Evolutionary conservation across 35 echinoderm and acorn worm genomes (phyloP).

Genomic region (Lytechinus variegatus): DNA sequence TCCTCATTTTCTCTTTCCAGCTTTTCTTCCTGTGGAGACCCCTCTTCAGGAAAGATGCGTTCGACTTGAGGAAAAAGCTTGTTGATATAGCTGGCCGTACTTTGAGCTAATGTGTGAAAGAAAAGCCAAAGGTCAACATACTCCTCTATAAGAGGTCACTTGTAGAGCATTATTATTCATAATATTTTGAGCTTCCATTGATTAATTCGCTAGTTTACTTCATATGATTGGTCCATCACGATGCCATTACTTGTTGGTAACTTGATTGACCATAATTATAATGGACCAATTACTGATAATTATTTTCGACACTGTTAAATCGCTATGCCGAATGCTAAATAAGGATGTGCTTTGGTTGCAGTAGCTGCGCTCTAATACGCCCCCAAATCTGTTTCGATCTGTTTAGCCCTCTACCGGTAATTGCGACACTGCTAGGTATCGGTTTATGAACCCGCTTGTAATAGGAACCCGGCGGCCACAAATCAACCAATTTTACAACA

Average conservation of each 20-base stretch:
- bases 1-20: neutral
- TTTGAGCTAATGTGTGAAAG: conserved; percentile 32
- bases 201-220: neutral
- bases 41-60: conserved; percentile 44
- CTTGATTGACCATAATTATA: neutral
- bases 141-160: conserved; percentile 23
- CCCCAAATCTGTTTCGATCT: conserved; percentile 23
- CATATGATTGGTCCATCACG: neutral
- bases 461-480: conserved; percentile 39
- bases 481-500: conserved; percentile 51
- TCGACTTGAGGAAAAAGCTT: conserved; percentile 44
- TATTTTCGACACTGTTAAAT: neutral
- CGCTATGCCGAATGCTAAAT: neutral
- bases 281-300: neutral
- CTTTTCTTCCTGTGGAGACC: neutral
- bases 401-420: conserved; percentile 26
- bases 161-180: neutral
- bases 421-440: conserved; percentile 41
- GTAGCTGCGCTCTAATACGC: conserved; percentile 14
- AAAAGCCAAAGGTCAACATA: conserved; percentile 16
- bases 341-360: neutral
- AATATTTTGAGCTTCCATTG: neutral
- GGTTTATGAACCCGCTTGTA: conserved; percentile 22
- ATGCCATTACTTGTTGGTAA: neutral
- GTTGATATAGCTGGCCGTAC: conserved; percentile 43